These are phyloP conservation scores for Eretmocerus hayati DNA, from an alignment of 2,888 invertebrate species.

Conservation along the genomic window DNA sequence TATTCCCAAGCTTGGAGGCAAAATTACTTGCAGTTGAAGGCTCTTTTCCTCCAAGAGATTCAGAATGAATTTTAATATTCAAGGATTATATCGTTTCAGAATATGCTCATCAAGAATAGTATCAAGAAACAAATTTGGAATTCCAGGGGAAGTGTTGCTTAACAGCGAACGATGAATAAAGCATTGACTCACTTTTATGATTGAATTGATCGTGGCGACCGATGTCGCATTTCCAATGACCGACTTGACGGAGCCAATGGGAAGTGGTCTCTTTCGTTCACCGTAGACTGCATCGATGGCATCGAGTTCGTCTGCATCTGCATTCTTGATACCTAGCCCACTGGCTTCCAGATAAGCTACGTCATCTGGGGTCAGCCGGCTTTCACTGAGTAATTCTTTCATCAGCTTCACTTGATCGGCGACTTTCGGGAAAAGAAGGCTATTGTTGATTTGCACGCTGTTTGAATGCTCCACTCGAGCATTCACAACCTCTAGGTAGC, in stretches of 20 bases:
- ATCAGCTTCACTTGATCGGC: conserved; percentile 19
- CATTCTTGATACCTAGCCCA: conserved; percentile 55
- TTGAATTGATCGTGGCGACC: conserved; percentile 9
- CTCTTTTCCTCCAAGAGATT: too few relatives aligned
- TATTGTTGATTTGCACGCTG: not conserved
- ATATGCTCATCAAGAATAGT: too few relatives aligned
- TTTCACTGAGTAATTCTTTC: conserved; percentile 18
- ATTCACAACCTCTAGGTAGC: conserved; percentile 33
- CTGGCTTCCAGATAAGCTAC: conserved; percentile 35
- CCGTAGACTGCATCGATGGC: conserved; percentile 26
- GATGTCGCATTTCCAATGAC: conserved; percentile 21
- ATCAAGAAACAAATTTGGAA: too few relatives aligned
- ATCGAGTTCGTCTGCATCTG: conserved; percentile 31
- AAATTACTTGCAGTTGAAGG: too few relatives aligned
- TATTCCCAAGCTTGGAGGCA: too few relatives aligned
- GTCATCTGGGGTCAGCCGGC: conserved; percentile 21
- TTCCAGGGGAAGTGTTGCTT: too few relatives aligned
- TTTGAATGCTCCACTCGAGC: conserved; percentile 51
- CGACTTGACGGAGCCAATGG: conserved; percentile 27
- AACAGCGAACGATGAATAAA: too few relatives aligned
- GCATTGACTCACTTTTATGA: conserved; percentile 24
- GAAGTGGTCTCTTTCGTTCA: conserved; percentile 22
- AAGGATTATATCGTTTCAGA: too few relatives aligned
- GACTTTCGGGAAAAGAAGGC: not conserved
- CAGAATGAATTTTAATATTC: too few relatives aligned